Percentiles rank a stretch among this genome's conserved stretches.
These are phyloP conservation scores for Hirudo medicinalis DNA, from an alignment of 1,140 invertebrate species.

Conservation along the genomic window DNA sequence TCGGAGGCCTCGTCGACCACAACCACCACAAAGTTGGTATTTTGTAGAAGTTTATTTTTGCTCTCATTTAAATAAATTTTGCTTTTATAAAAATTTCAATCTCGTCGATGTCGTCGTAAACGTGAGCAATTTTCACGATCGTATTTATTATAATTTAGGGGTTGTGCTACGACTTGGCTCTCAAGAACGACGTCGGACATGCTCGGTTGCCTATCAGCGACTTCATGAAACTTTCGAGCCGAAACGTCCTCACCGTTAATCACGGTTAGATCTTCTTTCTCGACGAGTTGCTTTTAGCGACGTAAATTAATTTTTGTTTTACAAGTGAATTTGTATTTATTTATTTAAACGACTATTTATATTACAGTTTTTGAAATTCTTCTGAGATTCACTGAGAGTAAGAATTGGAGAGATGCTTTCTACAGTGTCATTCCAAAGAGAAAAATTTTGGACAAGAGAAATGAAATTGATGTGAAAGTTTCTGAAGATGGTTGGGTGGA, in stretches of 20 bases:
- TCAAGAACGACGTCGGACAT: constrained; percentile 62
- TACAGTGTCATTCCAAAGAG: constrained; percentile 53
- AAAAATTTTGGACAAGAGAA: constrained; percentile 29
- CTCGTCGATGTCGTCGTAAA: too few species aligned
- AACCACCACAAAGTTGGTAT: constrained; percentile 71
- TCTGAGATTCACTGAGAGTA: constrained; percentile 58
- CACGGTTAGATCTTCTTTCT: constrained; percentile 55
- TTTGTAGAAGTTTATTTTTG: background rate
- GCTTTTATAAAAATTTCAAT: too few species aligned
- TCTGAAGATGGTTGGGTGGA: too few species aligned
- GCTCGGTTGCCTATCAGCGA: constrained; percentile 76
- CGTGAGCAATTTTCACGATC: too few species aligned
- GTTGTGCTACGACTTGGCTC: constrained; percentile 66
- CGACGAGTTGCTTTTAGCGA: background rate
- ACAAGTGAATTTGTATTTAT: background rate
- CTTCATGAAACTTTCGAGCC: constrained; percentile 77
- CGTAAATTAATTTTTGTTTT: background rate
- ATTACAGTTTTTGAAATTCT: constrained; percentile 83
- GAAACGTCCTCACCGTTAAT: constrained; percentile 87
- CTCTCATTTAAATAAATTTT: too few species aligned
- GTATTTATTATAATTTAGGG: constrained; percentile 50
- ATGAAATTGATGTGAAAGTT: too few species aligned
- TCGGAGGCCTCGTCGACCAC: constrained; percentile 93
- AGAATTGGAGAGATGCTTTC: constrained; percentile 71
- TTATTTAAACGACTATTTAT: constrained; percentile 12